Evolutionary conservation across 2,797 vertebrate genomes (phyloP), one percentile per base, ranked within the genome.

Genomic region (Gymnoscopelus braueri): DNA sequence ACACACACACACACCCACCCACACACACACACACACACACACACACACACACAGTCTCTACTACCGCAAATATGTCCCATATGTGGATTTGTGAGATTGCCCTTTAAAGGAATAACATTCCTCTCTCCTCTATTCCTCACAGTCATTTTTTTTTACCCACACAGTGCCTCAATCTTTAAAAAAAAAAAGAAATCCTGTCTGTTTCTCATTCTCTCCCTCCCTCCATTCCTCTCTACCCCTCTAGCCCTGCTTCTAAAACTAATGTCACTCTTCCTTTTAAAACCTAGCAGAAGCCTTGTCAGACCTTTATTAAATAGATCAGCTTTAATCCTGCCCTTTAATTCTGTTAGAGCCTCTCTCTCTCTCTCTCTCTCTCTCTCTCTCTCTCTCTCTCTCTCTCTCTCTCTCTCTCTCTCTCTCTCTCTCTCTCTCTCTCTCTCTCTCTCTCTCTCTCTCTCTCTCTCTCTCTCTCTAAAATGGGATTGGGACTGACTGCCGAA

Each of bases 271-370:
- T 54, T 74, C 67, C 70, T 80, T 19, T 59, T 67, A 52, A 80
- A 74, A 81, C 69, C 10, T 39, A 57, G 65, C 63, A 65, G 52
- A 88, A 84, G 67, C 77, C 74, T 52, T 76, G 60, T 24, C 68
- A 81, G 83, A 88, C 65, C 74, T 79, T 84, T 81, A 88, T 88
- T 87, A 74, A 81, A 83, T 79, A 83, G 77, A 87, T 84, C 71
- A 80, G 69, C 10, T 26, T 10, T 86, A 87, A 90, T 86, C 85
- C 80, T 68, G 29, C 8, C 3, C 67, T 81, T 86, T 82, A 83
- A 83, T 85, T 85, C 78, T 81, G 71, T 81, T 85, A 82, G 51
- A 73, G 55, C 67, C 71, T 50, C 64, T 65, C 78, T 69, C 11
- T 11, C 66, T 62, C 71, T 76, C 73, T 67, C 67, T 10, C 65